Evolutionary conservation across 2,888 invertebrate genomes (phyloP), one percentile per base, ranked within the genome.

Genomic region (Drosophila lacicola): DNA sequence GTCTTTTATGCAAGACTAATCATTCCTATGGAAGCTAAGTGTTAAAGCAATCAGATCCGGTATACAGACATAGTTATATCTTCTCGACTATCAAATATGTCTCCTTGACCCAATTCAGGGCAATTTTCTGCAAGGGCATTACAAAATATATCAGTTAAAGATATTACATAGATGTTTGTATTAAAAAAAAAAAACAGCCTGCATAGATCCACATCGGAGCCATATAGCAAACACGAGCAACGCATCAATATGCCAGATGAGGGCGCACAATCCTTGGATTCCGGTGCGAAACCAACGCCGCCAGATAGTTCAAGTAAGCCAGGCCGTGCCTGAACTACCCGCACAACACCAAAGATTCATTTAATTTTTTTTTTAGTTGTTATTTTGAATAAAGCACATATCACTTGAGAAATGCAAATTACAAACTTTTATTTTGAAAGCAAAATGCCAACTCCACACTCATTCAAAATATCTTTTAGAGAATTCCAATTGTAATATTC

Each of bases 281-380:
- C 82, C 61, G 94, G 94, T 70, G 92, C 93, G 54, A 93, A 94
- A 69, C 93, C 94, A 41, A 85, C 80, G 78, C 93, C 93, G 80
- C 95, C 94, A 50, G 95, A 95, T 92, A 95, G 95, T 92, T 95
- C 95, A 93, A 95, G 95, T 95, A 92, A 93, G 89, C 72, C 46
- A 65, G 66, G 58, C 64, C 51, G 60, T 37, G 62, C 62, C 68
- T 66, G 69, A 64, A 56, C 62, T 77, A 5, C 21, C 56, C 10
- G 25, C 57, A 34, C 50, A 53, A 34, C 36, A 11, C 74, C 74
- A 68, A 74, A 75, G 55, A 63, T 25, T 68, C 47, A 60, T 74
- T 50, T 54, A 8, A 1, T 3, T 29, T 4, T 36, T 36, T 36
- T 36, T 36, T 36, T 8, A 29, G 2, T 56, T 49, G 42, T 50